Evolutionary conservation across 2,113 vertebrate genomes (phyloP).

Genomic region (Alectura lathami): DNA sequence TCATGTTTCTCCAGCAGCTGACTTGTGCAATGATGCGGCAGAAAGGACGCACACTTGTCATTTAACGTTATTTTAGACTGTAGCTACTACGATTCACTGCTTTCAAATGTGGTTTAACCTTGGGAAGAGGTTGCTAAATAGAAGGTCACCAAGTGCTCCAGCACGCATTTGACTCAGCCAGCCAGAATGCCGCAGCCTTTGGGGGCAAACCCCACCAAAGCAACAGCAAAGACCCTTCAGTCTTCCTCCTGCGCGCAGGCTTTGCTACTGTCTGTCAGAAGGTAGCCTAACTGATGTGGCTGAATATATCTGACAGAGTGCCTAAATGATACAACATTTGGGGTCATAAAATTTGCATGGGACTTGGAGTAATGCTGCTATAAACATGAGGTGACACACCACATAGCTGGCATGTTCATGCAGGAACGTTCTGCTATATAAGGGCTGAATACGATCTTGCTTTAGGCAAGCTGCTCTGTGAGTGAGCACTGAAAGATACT

Average conservation of each 20-base stretch:
- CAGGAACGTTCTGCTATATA: background rate
- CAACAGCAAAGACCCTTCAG: background rate
- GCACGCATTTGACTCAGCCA: background rate
- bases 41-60: background rate
- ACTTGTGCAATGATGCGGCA: background rate
- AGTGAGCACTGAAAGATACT: conserved; percentile 2
- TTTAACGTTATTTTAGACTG: background rate
- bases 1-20: background rate
- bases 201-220: background rate
- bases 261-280: background rate
- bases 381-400: conserved; percentile 27
- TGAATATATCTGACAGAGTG: conserved; percentile 12
- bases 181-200: background rate
- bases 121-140: background rate
- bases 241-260: background rate
- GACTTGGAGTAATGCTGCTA: background rate
- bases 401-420: background rate
- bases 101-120: background rate
- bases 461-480: conserved; percentile 27
- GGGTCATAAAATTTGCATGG: conserved; percentile 36
- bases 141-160: background rate
- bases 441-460: conserved; percentile 44
- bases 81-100: background rate
- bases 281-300: background rate
- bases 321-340: conserved; percentile 25